phyloP scores from a whole-genome alignment of 2,888 invertebrate species.

The Sarcophaga subvicina region DNA sequence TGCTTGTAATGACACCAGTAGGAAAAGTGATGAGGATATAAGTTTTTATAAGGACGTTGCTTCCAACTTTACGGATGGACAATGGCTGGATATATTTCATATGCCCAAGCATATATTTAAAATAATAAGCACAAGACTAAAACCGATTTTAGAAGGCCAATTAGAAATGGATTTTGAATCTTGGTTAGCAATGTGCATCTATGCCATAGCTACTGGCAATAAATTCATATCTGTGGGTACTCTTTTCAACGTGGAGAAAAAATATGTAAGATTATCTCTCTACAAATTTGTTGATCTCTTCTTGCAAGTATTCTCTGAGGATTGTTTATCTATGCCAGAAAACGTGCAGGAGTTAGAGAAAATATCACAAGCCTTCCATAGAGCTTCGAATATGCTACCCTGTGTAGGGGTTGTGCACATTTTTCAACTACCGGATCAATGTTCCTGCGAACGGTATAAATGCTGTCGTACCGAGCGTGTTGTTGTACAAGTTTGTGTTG shows the following conservation, averaged over 20 bases:
- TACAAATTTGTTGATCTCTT: constrained; percentile 77
- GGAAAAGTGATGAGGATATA: background rate
- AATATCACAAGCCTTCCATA: constrained; percentile 75
- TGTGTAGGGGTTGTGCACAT: constrained; percentile 78
- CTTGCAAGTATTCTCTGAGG: constrained; percentile 73
- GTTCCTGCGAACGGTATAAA: constrained; percentile 69
- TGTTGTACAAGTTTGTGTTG: constrained; percentile 78
- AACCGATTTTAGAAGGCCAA: constrained; percentile 69
- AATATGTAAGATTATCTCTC: constrained; percentile 76
- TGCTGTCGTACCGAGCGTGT: constrained; percentile 71
- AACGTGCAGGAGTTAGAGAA: constrained; percentile 73
- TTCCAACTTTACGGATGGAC: constrained; percentile 70
- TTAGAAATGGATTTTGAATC: constrained; percentile 74
- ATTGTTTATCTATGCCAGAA: constrained; percentile 75
- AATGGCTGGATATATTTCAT: constrained; percentile 78
- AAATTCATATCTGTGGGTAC: constrained; percentile 76
- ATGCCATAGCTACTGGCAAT: constrained; percentile 77
- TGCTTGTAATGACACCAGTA: background rate
- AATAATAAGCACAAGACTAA: constrained; percentile 75
- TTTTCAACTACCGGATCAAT: constrained; percentile 75
- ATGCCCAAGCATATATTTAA: constrained; percentile 76
- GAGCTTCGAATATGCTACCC: constrained; percentile 77
- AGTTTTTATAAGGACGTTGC: constrained; percentile 73
- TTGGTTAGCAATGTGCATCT: constrained; percentile 77
- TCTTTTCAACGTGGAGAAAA: constrained; percentile 75